Evolutionary conservation across 1,140 invertebrate genomes (phyloP).

Genomic region (Pygmarrhopalites habei): DNA sequence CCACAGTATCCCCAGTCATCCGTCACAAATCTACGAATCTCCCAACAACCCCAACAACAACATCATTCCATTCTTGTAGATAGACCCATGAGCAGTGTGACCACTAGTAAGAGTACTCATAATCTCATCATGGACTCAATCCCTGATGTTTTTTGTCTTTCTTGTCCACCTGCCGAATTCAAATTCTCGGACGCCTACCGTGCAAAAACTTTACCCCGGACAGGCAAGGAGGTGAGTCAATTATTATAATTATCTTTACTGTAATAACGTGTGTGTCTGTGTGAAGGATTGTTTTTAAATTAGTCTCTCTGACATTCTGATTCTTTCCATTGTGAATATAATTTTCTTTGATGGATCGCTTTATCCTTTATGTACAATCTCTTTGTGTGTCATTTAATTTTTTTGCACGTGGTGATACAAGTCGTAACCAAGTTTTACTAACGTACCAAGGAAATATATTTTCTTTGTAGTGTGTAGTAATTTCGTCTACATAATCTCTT

Average conservation of each 20-base stretch:
- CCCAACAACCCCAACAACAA: background rate
- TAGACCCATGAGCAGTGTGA: background rate
- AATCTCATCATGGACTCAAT: constrained; percentile 33
- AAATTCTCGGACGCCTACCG: constrained; percentile 42
- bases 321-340: too few species aligned
- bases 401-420: too few species aligned
- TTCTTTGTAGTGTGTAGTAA: too few species aligned
- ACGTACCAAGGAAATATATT: too few species aligned
- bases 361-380: too few species aligned
- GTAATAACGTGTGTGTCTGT: background rate
- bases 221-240: constrained; percentile 38
- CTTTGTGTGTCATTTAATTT: too few species aligned
- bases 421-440: too few species aligned
- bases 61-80: background rate
- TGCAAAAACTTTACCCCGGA: constrained; percentile 39
- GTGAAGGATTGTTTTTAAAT: background rate
- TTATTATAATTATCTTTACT: too few species aligned
- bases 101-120: constrained; percentile 33
- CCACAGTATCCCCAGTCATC: background rate
- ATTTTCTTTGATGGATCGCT: too few species aligned
- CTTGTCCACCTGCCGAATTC: constrained; percentile 42
- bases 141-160: constrained; percentile 42
- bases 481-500: too few species aligned
- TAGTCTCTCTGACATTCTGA: too few species aligned
- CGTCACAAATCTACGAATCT: background rate